A percentile compares a stretch with the other conserved stretches of the same genome.
Conservation (phyloP, 35 echinoderm and acorn worm genomes). For the Strongylocentrotus purpuratus region DNA sequence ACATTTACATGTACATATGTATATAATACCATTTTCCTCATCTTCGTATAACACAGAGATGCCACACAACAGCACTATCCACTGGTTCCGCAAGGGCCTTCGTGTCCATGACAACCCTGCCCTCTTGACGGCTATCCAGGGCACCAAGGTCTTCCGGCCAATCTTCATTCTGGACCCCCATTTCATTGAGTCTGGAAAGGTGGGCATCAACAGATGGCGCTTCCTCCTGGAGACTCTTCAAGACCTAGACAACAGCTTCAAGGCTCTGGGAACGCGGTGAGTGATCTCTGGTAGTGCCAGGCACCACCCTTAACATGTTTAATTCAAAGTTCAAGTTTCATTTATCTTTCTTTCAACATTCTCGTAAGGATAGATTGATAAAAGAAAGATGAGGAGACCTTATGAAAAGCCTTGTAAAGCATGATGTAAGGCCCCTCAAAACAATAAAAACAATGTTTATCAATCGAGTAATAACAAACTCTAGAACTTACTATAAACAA, state of each 20-base stretch:
- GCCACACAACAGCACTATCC: slow-evolving; percentile 50
- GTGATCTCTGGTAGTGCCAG: background rate
- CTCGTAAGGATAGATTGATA: too few species aligned
- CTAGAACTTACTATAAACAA: too few species aligned
- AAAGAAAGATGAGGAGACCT: too few species aligned
- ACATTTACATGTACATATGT: too few species aligned
- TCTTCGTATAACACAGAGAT: background rate
- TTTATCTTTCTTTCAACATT: too few species aligned
- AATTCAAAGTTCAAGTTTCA: too few species aligned
- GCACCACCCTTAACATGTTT: too few species aligned
- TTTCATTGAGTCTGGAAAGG: slow-evolving; percentile 61
- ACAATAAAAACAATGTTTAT: too few species aligned
- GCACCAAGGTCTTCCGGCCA: slow-evolving; percentile 63
- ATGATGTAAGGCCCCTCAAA: too few species aligned
- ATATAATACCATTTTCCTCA: too few species aligned
- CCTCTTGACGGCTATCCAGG: slow-evolving; percentile 58
- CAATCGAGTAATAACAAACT: too few species aligned
- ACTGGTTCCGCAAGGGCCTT: slow-evolving; percentile 87
- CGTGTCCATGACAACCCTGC: slow-evolving; percentile 90
- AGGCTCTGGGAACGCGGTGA: slow-evolving; percentile 71
- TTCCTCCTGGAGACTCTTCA: slow-evolving; percentile 72
- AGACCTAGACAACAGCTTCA: slow-evolving; percentile 80
- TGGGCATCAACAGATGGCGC: slow-evolving; percentile 81
- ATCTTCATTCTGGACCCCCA: slow-evolving; percentile 86
- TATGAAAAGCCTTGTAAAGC: too few species aligned